Base-by-base conservation (phyloP, 2,888 invertebrate genomes). In the Oxystoma pomonae region DNA sequence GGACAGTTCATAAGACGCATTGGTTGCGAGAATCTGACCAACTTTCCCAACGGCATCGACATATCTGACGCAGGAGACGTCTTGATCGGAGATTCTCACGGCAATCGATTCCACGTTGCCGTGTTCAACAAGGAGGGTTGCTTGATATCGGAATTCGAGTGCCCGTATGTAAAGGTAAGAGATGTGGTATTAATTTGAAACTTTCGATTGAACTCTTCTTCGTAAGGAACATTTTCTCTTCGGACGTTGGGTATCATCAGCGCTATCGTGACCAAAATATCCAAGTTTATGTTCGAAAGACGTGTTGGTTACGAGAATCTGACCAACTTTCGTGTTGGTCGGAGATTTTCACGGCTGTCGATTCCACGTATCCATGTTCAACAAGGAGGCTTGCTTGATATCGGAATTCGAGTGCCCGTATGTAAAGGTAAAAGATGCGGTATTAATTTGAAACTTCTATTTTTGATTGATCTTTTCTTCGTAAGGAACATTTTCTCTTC, bases 281-380 rank as follows among this genome's bases (percentile, higher is more conserved):
- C n/a, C n/a, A n/a, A n/a, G n/a, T n/a, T n/a, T n/a, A n/a, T n/a
- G 68, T 97, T 94, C 82, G 83, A 95, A 75, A 90, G 96, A 71
- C 90, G 95, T 72, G 97, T 98, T 80, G 98, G 97, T 70, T 92
- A 92, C 82, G 96, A 97, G 82, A 94, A 90, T 79, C 89, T 97
- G 73, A 98, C 97, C 74, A 96, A 96, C 82, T 98, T 96, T 81
- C 98, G 94, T 98, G 65, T 86, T 98, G 69, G 94, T 98, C 74
- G 97, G 97, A 16, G 97, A 98, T 82, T 96, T 96, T 59, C 97
- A 98, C 81, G 97, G 97, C 57, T 98, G 98, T 84, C 90, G 96
- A 75, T 98, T 98, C 80, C 97, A 98, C 78, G 96, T 98, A 61
- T 96, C 96, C 65, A 96, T 97, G 63, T 98, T 96, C 81, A 91